phyloP scores from a whole-genome alignment of 1,140 invertebrate species.

The Psilanteris sp. region DNA sequence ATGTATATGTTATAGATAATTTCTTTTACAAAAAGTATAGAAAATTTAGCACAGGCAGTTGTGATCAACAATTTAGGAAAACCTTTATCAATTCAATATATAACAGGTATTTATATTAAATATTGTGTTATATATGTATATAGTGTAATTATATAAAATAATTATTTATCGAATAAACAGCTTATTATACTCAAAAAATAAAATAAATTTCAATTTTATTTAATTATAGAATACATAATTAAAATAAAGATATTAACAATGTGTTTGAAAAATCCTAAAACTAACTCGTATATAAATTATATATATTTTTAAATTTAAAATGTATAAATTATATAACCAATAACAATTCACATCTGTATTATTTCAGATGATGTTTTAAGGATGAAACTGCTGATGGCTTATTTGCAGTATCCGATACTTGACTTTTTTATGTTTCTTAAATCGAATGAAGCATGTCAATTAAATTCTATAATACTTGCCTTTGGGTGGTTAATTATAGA shows the following conservation, averaged over 20 bases:
- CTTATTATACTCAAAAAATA: too few species aligned
- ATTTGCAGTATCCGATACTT: constrained; percentile 16
- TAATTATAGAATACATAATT: too few species aligned
- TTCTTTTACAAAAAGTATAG: background rate
- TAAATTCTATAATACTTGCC: constrained; percentile 13
- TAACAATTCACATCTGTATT: too few species aligned
- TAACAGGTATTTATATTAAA: constrained; percentile 2
- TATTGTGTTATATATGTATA: background rate
- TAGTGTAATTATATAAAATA: too few species aligned
- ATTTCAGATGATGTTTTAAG: constrained; percentile 19
- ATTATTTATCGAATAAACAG: too few species aligned
- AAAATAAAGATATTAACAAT: too few species aligned
- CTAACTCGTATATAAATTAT: too few species aligned
- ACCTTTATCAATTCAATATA: background rate
- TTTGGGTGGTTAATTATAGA: constrained; percentile 44
- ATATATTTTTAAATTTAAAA: too few species aligned
- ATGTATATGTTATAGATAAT: too few species aligned
- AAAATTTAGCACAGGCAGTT: constrained; percentile 6
- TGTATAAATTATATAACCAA: too few species aligned
- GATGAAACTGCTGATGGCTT: constrained; percentile 22
- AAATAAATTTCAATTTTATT: too few species aligned
- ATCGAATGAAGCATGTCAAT: background rate
- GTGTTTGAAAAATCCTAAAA: too few species aligned
- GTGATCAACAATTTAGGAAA: constrained; percentile 1
- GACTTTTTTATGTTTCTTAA: constrained; percentile 15